phyloP scores from a whole-genome alignment of 2,888 invertebrate genomes.

The Mythimna impura region DNA sequence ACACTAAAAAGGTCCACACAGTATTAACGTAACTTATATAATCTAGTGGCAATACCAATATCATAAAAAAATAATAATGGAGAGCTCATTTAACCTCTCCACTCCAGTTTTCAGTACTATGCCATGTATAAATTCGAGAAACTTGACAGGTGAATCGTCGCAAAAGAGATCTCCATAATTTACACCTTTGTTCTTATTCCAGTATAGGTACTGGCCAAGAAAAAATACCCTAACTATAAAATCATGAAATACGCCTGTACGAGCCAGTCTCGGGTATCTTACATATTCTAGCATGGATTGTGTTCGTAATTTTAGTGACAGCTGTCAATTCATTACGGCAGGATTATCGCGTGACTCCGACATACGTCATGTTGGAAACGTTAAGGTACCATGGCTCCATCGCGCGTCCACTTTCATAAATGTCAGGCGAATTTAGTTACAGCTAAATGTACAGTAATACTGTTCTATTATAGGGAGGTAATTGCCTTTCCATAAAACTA shows the following conservation, averaged over 20 bases:
- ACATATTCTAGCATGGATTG: slow-evolving; percentile 62
- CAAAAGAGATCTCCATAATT: not conserved
- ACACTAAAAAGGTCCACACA: too few species aligned
- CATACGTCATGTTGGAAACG: slow-evolving; percentile 56
- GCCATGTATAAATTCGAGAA: too few species aligned
- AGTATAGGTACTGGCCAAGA: slow-evolving; percentile 14
- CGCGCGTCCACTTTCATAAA: slow-evolving; percentile 52
- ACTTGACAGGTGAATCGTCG: not conserved
- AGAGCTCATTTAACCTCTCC: too few species aligned
- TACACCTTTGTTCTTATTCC: not conserved
- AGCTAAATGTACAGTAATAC: slow-evolving; percentile 28
- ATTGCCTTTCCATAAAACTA: slow-evolving; percentile 2
- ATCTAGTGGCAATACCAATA: too few species aligned
- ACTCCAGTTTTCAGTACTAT: too few species aligned
- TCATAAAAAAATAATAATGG: too few species aligned
- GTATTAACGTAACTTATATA: too few species aligned
- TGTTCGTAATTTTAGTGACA: slow-evolving; percentile 64
- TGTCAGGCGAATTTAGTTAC: slow-evolving; percentile 43
- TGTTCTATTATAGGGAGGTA: slow-evolving; percentile 6
- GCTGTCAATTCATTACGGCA: slow-evolving; percentile 68
- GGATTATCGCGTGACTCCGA: slow-evolving; percentile 66
- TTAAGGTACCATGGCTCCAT: slow-evolving; percentile 51
- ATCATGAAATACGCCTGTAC: slow-evolving; percentile 8
- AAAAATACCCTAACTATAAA: slow-evolving; percentile 24
- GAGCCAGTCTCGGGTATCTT: slow-evolving; percentile 8